phyloP scores from a whole-genome alignment of 2,888 invertebrate species.

The Autographa gamma region DNA sequence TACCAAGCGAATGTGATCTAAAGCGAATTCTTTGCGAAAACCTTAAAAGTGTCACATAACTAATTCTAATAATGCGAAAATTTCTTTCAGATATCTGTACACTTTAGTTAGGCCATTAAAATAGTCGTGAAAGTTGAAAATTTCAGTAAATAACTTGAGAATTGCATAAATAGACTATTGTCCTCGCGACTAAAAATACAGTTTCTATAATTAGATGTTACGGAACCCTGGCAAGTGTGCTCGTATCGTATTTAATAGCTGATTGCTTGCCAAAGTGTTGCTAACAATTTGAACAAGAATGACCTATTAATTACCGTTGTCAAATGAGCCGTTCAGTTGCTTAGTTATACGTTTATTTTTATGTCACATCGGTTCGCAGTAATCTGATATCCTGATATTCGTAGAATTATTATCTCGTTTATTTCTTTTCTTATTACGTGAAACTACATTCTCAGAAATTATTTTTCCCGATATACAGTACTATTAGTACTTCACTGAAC shows the following conservation, averaged over 20 bases:
- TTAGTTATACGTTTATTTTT: conserved; percentile 39
- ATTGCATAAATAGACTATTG: conserved; percentile 39
- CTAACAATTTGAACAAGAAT: conserved; percentile 52
- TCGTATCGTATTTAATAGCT: conserved; percentile 60
- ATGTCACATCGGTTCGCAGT: conserved; percentile 9
- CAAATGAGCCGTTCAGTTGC: conserved; percentile 45
- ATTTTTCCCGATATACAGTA: not conserved
- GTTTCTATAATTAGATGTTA: conserved; percentile 61
- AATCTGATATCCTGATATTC: conserved; percentile 24
- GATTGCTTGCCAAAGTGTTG: conserved; percentile 69
- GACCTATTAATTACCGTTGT: conserved; percentile 55
- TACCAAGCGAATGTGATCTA: conserved; percentile 19
- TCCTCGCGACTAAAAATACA: conserved; percentile 62
- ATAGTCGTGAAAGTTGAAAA: conserved; percentile 12
- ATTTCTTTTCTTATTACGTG: not conserved
- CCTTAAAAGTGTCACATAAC: not conserved
- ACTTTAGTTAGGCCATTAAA: conserved; percentile 9
- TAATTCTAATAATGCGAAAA: not conserved
- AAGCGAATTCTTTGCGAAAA: conserved; percentile 2
- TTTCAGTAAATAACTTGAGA: conserved; percentile 18
- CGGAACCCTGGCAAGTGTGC: conserved; percentile 63
- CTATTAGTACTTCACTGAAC: not conserved
- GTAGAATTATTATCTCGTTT: not conserved
- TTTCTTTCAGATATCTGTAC: not conserved
- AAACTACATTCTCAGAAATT: not conserved